Evolutionary conservation across 2,113 vertebrate species (phyloP), one percentile per base, ranked within the genome.

Genomic region (Paracanthobrama guichenoti): DNA sequence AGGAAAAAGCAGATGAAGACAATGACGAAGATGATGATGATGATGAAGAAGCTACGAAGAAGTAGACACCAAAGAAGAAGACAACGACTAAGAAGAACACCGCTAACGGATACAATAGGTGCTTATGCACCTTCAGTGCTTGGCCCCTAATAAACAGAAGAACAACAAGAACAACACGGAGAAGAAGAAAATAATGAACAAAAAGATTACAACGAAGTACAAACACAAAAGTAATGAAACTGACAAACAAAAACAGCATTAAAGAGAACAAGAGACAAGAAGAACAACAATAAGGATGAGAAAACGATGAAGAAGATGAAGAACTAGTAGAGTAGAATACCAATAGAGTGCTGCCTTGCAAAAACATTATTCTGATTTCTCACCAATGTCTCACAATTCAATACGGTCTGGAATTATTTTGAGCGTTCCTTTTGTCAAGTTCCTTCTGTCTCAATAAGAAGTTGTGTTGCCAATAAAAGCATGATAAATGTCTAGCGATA

Each of bases 391-490:
- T 71, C 67, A 44, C 35, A 24, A 44, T 72, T 72, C 39, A 72
- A 14, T 72, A 44, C 39, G 44, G 39, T 39, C 39, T 39, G 39
- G 11, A 46, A 44, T 71, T 72, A 72, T 72, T 72, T 72, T 26
- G 42, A 26, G 44, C 1, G 44, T 50, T 26, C 24, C 72, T 57
- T 75, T 77, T 77, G 28, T 77, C 72, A 75, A 53, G 48, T 31
- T 53, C 14, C 26, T 46, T 24, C 14, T 18, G 42, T 57, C 26
- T 22, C 48, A 57, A 31, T 57, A 35, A 22, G 9, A 77, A 55
- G 28, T 20, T 39, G 31, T 42, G 48, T 14, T 77, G 53, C 42
- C 75, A n/a, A 57, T 50, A 72, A 77, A 48, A 77, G 50, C 50
- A 39, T 57, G 20, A 77, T 39, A n/a, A 57, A 67, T 46, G 69